Conservation (phyloP, 2,113 vertebrate genomes). For the Sisor rabdophorus region DNA sequence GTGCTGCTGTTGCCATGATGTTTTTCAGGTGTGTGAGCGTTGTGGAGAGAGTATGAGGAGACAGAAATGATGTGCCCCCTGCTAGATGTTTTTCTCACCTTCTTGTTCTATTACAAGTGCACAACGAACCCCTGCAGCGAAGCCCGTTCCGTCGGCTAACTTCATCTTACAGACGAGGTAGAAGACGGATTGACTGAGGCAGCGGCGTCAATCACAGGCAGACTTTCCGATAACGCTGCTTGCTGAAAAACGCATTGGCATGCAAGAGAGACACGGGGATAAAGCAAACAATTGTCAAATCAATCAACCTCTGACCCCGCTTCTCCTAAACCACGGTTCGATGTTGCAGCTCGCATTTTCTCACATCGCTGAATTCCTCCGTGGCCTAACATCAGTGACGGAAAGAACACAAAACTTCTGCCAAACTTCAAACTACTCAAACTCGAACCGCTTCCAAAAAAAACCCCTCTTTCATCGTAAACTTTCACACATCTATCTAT, state of each 20-base stretch:
- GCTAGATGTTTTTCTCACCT: constrained; percentile 32
- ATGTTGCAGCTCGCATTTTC: background rate
- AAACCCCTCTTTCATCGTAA: background rate
- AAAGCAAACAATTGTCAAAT: constrained; percentile 39
- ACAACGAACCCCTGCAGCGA: constrained; percentile 22
- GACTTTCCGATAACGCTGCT: constrained; percentile 10
- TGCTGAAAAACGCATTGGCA: constrained; percentile 20
- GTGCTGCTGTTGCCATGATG: constrained; percentile 13
- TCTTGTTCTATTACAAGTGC: constrained; percentile 38
- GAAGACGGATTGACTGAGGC: constrained; percentile 30
- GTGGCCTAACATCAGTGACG: background rate
- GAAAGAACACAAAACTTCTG: constrained; percentile 2
- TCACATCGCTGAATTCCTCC: background rate
- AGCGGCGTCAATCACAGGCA: constrained; percentile 29
- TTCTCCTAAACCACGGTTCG: constrained; percentile 21
- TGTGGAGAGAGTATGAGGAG: background rate
- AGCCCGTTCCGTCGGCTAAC: constrained; percentile 25
- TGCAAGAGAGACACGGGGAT: constrained; percentile 28
- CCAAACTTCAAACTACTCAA: background rate
- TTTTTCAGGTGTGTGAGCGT: constrained; percentile 10
- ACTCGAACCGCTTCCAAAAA: background rate
- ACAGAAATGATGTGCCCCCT: constrained; percentile 28
- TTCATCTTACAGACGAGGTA: constrained; percentile 21
- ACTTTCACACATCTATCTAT: background rate
- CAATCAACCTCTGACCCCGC: constrained; percentile 22